These are phyloP conservation scores for Zoanthus gigantus DNA, from an alignment of 92 coral and sea anemone genomes.

Conservation along the genomic window DNA sequence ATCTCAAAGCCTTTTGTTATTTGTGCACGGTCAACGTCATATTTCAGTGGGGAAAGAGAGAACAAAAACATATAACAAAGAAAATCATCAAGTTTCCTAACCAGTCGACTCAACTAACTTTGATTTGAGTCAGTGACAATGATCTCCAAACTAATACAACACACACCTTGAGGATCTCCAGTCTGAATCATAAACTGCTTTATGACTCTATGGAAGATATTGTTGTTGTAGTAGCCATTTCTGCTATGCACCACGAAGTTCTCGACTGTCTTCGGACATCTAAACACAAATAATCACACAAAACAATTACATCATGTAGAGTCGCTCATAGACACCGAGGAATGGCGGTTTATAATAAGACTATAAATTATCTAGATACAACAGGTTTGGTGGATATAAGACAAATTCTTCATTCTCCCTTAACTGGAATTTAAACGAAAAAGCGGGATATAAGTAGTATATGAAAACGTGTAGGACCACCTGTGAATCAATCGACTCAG, in stretches of 20 bases:
- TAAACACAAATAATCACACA: slow-evolving; percentile 17
- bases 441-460: background rate
- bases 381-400: background rate
- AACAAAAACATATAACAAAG: no score
- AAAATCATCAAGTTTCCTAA: no score
- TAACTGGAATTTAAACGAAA: background rate
- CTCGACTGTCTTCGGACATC: slow-evolving; percentile 97
- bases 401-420: background rate
- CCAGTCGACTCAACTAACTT: no score
- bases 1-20: no score
- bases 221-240: slow-evolving; percentile 93
- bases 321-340: background rate
- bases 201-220: slow-evolving; percentile 95
- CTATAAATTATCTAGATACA: background rate
- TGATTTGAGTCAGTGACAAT: no score
- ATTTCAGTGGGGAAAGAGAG: no score
- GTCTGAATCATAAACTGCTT: slow-evolving; percentile 99
- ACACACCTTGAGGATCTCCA: slow-evolving; percentile 92
- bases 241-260: slow-evolving; percentile 92
- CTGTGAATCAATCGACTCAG: no score
- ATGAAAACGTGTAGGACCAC: background rate
- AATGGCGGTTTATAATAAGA: background rate
- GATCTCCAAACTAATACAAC: background rate
- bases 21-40: no score
- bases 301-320: background rate